Conservation (phyloP, 2,888 invertebrate species). For the Ceramica pisi region DNA sequence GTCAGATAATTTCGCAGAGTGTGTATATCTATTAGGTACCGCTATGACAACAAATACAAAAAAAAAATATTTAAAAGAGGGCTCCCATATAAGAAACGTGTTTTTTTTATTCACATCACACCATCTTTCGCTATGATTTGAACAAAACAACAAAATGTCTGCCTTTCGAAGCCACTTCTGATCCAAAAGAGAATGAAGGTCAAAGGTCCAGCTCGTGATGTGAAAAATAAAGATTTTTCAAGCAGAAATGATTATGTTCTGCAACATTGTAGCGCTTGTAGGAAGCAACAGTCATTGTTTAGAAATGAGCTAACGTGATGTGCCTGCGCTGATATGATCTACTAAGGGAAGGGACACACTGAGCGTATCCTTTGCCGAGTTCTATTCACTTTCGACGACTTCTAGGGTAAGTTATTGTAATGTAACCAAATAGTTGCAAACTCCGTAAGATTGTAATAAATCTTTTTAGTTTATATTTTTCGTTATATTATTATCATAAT, state of each 20-base stretch:
- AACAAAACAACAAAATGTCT: background rate
- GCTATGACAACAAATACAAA: no score
- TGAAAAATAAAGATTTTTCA: constrained; percentile 3
- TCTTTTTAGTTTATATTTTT: no score
- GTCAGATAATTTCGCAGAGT: no score
- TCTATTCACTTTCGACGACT: background rate
- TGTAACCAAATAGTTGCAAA: no score
- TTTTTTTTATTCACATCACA: background rate
- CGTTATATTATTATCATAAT: no score
- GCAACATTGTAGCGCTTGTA: constrained; percentile 21
- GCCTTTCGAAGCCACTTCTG: constrained; percentile 12
- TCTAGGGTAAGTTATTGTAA: no score
- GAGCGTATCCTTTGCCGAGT: background rate
- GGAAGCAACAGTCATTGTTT: background rate
- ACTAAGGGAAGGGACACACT: background rate
- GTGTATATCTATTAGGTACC: no score
- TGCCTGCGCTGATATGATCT: constrained; percentile 1
- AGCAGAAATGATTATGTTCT: constrained; percentile 20
- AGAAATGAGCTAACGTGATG: constrained; percentile 4
- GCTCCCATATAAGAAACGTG: no score
- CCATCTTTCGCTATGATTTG: background rate
- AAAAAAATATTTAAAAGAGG: no score
- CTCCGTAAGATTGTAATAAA: no score
- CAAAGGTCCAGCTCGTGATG: constrained; percentile 21
- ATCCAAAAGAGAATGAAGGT: constrained; percentile 9